phyloP scores from a whole-genome alignment of 2,113 vertebrate species.

The Argyrosomus japonicus region DNA sequence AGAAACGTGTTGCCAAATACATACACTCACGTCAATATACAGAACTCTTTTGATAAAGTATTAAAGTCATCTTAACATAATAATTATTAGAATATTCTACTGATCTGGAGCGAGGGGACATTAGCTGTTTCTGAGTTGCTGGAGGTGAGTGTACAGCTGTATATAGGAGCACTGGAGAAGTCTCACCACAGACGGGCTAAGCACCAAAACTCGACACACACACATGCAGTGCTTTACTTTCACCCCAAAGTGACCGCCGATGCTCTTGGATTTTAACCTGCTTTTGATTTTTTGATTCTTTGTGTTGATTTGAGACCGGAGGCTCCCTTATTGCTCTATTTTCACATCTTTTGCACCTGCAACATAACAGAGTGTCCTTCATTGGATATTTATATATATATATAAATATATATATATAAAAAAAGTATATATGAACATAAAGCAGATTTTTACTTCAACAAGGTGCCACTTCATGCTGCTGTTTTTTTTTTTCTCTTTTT shows the following conservation, averaged over 20 bases:
- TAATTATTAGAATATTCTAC: slow-evolving; percentile 12
- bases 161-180: slow-evolving; percentile 53
- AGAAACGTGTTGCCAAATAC: slow-evolving; percentile 30
- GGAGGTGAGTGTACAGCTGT: slow-evolving; percentile 54
- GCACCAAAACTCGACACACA: slow-evolving; percentile 63
- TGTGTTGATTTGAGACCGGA: slow-evolving; percentile 36
- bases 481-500: slow-evolving; percentile 40
- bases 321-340: slow-evolving; percentile 25
- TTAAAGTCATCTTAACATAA: slow-evolving; percentile 55
- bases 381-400: slow-evolving; percentile 52
- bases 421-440: slow-evolving; percentile 79
- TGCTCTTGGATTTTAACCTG: slow-evolving; percentile 38
- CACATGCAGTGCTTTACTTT: slow-evolving; percentile 72
- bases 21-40: slow-evolving; percentile 32
- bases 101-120: slow-evolving; percentile 1
- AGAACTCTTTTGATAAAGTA: slow-evolving; percentile 42
- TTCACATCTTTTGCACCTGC: slow-evolving; percentile 66
- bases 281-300: slow-evolving; percentile 24
- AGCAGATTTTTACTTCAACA: slow-evolving; percentile 83
- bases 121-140: slow-evolving; percentile 29
- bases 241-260: slow-evolving; percentile 50
- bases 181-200: slow-evolving; percentile 34
- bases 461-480: slow-evolving; percentile 90
- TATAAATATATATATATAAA: slow-evolving; percentile 75
- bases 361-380: slow-evolving; percentile 50